Evolutionary conservation across 30 jellyfish, hydroid and myxozoan genomes (phyloP), one percentile per base, ranked within the genome.

Genomic region (Pseudorhiza aurosa): DNA sequence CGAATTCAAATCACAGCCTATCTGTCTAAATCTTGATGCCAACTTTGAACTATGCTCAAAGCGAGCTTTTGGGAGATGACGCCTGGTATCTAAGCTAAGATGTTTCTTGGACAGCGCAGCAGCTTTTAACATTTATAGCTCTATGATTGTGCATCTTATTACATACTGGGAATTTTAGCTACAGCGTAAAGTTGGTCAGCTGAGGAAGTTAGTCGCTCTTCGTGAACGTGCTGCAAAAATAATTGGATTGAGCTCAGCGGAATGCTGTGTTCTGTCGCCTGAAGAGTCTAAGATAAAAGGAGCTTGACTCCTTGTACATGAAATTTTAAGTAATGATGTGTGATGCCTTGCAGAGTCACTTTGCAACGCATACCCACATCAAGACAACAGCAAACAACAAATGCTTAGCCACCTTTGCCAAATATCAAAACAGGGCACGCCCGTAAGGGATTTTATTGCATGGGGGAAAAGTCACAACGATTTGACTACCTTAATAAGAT

Each of bases 391-490:
- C 69, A 76, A 57, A 58, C 88, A 76, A 76, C 28, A 58, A 76
- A 58, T 76, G 77, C 55, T 60, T 76, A 42, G 88, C 79, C 68
- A 30, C 80, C n/a, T 76, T 42, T 37, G 79, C 88, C 81, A 56
- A 32, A 43, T 78, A 76, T 65, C 64, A 65, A 65, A 65, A 65
- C 81, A 29, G 81, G 36, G 36, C 36, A 65, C 36, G 70, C 81
- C 8, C 68, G 59, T 11, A 65, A 44, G 62, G 56, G 32, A 73
- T 44, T 37, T 51, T 29, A 73, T 44, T 30, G 53, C 72, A 72
- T 73, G 74, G 87, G 87, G 87, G 87, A 4, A 17, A 53, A 73
- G 50, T 39, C 39, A 73, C 62, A 73, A 73, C 75, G 75, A 73
- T 50, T 49, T 73, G 75, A 75, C 74, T 33, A 51, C 33, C 27